Percentiles rank a stretch among this genome's conserved stretches.
Conservation (phyloP, 2,113 vertebrate species). For the Cettia cetti region DNA sequence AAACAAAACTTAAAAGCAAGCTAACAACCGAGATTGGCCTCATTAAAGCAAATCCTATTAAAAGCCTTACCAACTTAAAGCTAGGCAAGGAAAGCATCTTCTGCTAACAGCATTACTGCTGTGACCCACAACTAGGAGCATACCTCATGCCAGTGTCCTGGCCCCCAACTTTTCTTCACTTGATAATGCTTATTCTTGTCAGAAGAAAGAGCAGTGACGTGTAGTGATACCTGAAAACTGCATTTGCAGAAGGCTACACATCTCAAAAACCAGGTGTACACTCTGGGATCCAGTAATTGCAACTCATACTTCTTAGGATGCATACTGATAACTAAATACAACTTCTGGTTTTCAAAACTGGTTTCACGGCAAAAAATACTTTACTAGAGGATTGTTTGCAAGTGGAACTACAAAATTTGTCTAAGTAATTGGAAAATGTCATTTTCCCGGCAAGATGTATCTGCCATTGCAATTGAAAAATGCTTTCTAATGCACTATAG, state of each 20-base stretch:
- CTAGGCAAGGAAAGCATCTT: neutral
- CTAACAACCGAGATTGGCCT: neutral
- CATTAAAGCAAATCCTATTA: slow-evolving; percentile 27
- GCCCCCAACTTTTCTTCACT: neutral
- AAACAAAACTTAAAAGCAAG: neutral
- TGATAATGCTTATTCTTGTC: neutral
- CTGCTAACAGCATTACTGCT: neutral
- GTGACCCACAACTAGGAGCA: neutral
- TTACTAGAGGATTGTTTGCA: neutral
- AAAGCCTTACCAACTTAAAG: slow-evolving; percentile 14
- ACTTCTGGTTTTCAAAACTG: neutral
- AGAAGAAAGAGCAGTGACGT: neutral
- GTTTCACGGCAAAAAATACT: neutral
- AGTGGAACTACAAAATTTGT: neutral
- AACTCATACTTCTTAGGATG: neutral
- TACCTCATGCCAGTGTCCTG: neutral
- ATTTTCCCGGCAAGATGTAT: neutral
- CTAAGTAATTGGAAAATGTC: neutral
- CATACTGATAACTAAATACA: neutral
- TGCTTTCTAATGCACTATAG: neutral
- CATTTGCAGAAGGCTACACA: accelerated
- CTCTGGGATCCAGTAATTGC: neutral
- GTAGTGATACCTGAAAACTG: neutral
- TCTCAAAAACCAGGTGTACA: neutral
- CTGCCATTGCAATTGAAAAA: neutral